These are phyloP conservation scores for Falco peregrinus DNA, from an alignment of 2,797 vertebrate species.

Conservation along the genomic window DNA sequence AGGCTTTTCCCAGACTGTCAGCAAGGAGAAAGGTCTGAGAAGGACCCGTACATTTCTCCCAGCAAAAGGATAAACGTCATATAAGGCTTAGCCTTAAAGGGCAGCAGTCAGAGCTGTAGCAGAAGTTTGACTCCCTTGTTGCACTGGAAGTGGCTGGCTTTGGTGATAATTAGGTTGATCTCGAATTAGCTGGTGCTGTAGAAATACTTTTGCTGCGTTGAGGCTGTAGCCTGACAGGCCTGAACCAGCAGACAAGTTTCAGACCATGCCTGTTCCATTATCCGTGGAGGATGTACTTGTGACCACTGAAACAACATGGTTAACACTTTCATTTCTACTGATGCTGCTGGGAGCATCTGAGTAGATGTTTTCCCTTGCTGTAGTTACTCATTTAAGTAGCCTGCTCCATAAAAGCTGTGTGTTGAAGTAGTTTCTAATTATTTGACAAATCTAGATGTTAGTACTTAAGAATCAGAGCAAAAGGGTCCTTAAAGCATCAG, in stretches of 20 bases:
- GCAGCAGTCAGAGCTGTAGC: not conserved
- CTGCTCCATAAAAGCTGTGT: not conserved
- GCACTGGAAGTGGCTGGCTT: not conserved
- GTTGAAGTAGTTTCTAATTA: not conserved
- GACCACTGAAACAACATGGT: rapidly evolving
- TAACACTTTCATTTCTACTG: not conserved
- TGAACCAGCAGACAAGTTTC: not conserved
- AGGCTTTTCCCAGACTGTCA: not conserved
- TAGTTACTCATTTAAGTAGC: not conserved
- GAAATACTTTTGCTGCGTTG: not conserved
- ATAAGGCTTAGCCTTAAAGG: not conserved
- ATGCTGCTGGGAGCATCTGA: not conserved
- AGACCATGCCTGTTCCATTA: not conserved
- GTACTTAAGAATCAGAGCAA: not conserved
- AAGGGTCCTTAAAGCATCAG: not conserved
- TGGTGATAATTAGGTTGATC: not conserved
- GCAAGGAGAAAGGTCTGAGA: not conserved
- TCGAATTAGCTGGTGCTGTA: not conserved
- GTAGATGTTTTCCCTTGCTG: not conserved
- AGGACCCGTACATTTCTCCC: not conserved
- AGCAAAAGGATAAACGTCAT: not conserved
- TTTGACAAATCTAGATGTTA: not conserved
- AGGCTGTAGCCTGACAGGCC: not conserved
- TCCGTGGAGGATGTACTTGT: not conserved
- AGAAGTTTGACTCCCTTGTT: not conserved